Evolutionary conservation across 2,888 invertebrate genomes (phyloP), one percentile per base, ranked within the genome.

Genomic region (Euclidia mi): DNA sequence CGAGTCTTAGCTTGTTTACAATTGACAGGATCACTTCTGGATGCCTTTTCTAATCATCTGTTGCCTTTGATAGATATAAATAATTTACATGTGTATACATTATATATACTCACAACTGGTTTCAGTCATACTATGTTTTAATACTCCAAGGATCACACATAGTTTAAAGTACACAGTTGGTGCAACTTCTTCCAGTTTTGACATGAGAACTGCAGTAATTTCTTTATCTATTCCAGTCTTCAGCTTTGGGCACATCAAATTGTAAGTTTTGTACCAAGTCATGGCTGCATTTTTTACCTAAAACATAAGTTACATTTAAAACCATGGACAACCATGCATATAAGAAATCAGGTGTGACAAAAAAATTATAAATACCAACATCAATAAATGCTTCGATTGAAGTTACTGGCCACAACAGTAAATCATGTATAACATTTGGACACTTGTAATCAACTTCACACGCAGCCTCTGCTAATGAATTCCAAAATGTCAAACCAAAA

Each of bases 1-100:
- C 38, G 85, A 87, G 87, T 87, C 84, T 71, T 42, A 83, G 84
- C 74, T 57, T 60, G 63, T 72, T 71, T 60, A 70, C 79, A 64
- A 46, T 64, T 59, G 70, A 76, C 63, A 76, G 81, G 84, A 80
- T 81, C 55, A 78, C 77, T 85, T 87, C 87, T 84, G 88, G 64
- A 86, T 80, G 89, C 89, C 89, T 85, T 81, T 89, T 90, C 81
- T 89, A 89, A 90, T 91, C 90, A 90, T 89, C 60, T 86, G 87
- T 76, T 84, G 84, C 79, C 70, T 35, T 56, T 46, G 6, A 12
- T 18, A 3, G 18, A 9, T 32, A 25, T 25, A 25, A 25, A 25
- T 25, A 1, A 25, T 25, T 25, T n/a, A n/a, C n/a, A 2, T 37
- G 1, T 17, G 32, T 3, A 17, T n/a, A n/a, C n/a, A n/a, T 2